Evolutionary conservation across 2,797 vertebrate genomes (phyloP).

Genomic region (Microctenopoma steveboyesi): DNA sequence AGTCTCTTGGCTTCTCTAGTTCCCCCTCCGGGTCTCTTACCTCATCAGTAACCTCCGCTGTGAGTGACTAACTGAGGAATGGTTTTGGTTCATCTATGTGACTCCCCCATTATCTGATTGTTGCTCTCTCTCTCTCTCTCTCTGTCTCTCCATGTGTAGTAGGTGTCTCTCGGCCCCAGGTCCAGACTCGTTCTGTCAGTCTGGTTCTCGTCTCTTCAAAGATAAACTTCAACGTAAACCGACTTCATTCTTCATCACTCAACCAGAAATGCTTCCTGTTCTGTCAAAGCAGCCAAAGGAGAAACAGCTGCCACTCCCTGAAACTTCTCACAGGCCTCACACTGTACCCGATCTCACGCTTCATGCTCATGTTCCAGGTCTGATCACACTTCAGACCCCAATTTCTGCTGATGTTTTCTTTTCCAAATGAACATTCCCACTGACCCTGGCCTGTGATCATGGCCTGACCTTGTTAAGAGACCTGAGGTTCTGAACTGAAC

Average conservation of each 20-base stretch:
- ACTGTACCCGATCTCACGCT: neutral
- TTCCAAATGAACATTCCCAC: neutral
- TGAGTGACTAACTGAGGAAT: neutral
- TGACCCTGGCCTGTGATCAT: neutral
- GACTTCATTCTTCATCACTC: conserved; percentile 71
- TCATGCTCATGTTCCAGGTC: neutral
- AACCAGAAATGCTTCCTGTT: conserved; percentile 71
- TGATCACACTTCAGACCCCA: too few species aligned
- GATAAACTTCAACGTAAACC: conserved; percentile 73
- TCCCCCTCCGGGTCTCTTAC: too few species aligned
- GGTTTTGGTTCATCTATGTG: conserved; percentile 7
- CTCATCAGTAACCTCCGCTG: neutral
- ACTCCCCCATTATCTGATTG: conserved; percentile 25
- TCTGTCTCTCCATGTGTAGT: conserved; percentile 11
- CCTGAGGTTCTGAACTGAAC: neutral
- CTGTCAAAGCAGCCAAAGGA: conserved; percentile 58
- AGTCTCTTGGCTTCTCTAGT: too few species aligned
- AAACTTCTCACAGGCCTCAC: neutral
- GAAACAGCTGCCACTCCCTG: conserved; percentile 39
- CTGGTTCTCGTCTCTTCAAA: conserved; percentile 57
- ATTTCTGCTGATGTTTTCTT: neutral
- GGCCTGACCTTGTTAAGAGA: too few species aligned
- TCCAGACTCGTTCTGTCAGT: conserved; percentile 56
- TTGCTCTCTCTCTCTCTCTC: neutral
- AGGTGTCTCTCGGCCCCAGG: conserved; percentile 40